Conservation (phyloP, 2,113 vertebrate species). For the Rhinoptilus africanus region DNA sequence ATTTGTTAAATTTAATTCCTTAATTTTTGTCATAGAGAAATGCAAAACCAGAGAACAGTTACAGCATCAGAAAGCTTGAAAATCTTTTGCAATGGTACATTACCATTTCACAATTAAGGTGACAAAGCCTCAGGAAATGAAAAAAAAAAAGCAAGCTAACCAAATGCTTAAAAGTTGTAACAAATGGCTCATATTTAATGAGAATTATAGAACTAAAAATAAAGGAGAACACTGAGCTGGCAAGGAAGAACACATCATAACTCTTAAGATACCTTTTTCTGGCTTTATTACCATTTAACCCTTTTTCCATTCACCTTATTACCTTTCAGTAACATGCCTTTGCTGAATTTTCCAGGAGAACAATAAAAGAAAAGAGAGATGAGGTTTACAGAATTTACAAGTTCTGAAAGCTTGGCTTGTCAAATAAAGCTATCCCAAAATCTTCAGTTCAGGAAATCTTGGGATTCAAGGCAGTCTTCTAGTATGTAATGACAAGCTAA, state of each 20-base stretch:
- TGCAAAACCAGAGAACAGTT: neutral
- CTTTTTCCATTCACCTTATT: neutral
- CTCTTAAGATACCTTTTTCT: neutral
- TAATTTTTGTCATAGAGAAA: neutral
- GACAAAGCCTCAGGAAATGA: neutral
- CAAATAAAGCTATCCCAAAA: neutral
- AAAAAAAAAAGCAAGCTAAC: neutral
- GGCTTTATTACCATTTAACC: neutral
- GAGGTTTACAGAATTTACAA: neutral
- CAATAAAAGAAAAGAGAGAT: neutral
- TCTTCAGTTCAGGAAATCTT: neutral
- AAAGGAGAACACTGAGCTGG: neutral
- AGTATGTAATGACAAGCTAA: neutral
- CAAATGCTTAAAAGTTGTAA: neutral
- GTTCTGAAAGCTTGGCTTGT: neutral
- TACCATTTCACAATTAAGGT: neutral
- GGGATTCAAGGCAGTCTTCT: neutral
- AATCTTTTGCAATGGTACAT: neutral
- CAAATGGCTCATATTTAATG: neutral
- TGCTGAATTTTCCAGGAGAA: neutral
- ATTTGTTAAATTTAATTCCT: neutral
- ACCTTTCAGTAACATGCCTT: neutral
- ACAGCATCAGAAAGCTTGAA: neutral
- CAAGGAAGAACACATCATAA: neutral
- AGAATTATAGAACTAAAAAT: neutral